Conservation (phyloP, 2,888 invertebrate species). For the Temnothorax unifasciatus region DNA sequence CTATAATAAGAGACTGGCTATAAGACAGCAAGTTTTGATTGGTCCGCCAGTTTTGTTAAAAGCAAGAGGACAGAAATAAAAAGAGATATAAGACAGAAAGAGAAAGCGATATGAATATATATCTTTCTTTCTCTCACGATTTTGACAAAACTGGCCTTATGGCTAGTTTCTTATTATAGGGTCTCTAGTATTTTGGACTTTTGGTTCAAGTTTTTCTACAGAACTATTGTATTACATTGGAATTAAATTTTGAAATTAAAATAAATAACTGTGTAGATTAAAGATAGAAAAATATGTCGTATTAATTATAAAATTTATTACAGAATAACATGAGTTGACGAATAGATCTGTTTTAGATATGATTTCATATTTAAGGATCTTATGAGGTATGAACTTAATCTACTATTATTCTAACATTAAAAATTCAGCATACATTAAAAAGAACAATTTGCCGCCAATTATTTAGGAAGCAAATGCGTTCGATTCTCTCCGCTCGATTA, state of each 20-base stretch:
- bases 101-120: background rate
- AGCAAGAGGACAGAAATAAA: too few species aligned
- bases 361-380: background rate
- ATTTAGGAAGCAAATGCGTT: background rate
- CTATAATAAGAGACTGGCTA: too few species aligned
- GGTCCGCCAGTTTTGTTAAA: too few species aligned
- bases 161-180: too few species aligned
- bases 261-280: background rate
- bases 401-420: background rate
- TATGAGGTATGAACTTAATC: background rate
- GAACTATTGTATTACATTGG: background rate
- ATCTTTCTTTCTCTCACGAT: too few species aligned
- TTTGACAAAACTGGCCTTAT: too few species aligned
- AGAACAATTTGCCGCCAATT: background rate
- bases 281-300: background rate
- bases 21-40: too few species aligned
- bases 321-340: background rate
- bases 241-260: background rate
- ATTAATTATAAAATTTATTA: background rate
- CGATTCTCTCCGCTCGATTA: background rate
- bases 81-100: too few species aligned
- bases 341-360: background rate
- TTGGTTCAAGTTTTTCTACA: background rate
- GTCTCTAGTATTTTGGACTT: too few species aligned
- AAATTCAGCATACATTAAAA: conserved; percentile 17